Evolutionary conservation across 1,140 invertebrate species (phyloP), one percentile per base, ranked within the genome.

Genomic region (Magallana ariakensis): DNA sequence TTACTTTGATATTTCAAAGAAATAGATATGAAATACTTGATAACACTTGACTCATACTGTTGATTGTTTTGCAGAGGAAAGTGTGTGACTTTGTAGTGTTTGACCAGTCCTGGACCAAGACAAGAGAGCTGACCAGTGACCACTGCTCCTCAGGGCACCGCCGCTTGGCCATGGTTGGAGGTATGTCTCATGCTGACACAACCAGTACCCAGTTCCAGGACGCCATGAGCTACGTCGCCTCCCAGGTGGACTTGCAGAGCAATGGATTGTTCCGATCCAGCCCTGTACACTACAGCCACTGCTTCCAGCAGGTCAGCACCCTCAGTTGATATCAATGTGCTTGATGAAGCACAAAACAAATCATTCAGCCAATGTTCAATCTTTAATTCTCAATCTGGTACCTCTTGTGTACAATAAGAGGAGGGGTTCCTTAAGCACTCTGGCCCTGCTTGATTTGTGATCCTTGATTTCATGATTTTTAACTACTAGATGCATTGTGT

Each of bases 221-320:
- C 0, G 66, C 66, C 66, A 75, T 75, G 66, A 22, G 33, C 19
- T 75, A 75, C 9, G 66, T 10, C 9, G 66, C 66, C 9, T 75
- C 66, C 8, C 26, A 75, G 22, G 66, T 75, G 9, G 66, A 75
- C 22, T 10, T 46, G 66, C 66, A 75, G 22, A 75, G 66, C 19
- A 75, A 75, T 13, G 33, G 66, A 9, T 13, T 33, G 66, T 75
- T 26, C 66, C 22, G 22, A 75, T 26, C 66, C 3, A 75, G 22
- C 11, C 66, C 66, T 75, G 66, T 75, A 26, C 66, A 82, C 16
- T 56, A 54, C 13, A 82, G 54, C 16, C 80, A 82, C 33, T 82
- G 80, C 16, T 82, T 82, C 80, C 53, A 55, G 16, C 80, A 82
- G 46, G 80, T 82, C 46, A 55, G 80, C 33, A 46, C 33, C 33